These are phyloP conservation scores for Temnothorax unifasciatus DNA, from an alignment of 2,888 invertebrate species.

Conservation along the genomic window DNA sequence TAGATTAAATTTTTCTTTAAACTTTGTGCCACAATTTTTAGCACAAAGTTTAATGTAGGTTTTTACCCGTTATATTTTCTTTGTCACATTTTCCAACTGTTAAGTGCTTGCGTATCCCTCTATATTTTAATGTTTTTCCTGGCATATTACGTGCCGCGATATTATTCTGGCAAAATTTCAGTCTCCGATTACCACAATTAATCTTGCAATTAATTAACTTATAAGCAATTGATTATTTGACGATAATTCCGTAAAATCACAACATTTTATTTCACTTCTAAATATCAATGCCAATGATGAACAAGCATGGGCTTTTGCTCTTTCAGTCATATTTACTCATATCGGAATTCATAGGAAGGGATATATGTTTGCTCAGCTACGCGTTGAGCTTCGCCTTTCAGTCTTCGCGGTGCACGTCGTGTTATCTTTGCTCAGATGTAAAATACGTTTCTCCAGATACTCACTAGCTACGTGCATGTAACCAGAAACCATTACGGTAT, in stretches of 20 bases:
- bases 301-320: background rate
- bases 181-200: background rate
- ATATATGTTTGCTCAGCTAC: conserved; percentile 8
- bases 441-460: conserved; percentile 82
- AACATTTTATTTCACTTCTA: background rate
- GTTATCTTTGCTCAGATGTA: conserved; percentile 42
- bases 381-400: conserved; percentile 26
- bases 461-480: conserved; percentile 92
- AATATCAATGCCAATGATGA: background rate
- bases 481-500: conserved; percentile 89
- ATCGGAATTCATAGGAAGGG: conserved; percentile 20
- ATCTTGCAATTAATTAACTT: background rate
- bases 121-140: background rate
- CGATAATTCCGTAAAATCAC: background rate
- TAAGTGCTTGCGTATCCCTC: background rate
- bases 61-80: background rate
- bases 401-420: background rate
- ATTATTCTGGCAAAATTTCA: conserved; percentile 1
- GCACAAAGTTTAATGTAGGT: background rate
- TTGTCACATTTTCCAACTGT: background rate
- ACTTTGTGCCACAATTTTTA: background rate
- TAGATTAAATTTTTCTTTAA: background rate
- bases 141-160: too few relatives aligned
- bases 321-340: conserved; percentile 14
- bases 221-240: background rate